Evolutionary conservation across 2,797 vertebrate species (phyloP).

Genomic region (Geotrypetes seraphini): DNA sequence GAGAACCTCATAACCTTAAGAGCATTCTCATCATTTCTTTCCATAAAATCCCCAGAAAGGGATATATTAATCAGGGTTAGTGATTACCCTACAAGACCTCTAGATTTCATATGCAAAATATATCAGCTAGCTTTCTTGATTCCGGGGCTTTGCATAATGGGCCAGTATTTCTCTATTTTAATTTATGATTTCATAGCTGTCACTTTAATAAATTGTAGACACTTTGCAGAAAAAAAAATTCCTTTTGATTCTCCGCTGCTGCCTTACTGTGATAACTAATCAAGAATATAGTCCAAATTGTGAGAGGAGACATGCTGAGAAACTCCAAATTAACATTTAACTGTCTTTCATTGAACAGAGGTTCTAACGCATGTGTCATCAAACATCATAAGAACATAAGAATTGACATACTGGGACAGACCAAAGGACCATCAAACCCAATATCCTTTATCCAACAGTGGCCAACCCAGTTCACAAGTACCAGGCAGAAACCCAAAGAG

Average conservation of each 20-base stretch:
- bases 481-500: too few relatives aligned
- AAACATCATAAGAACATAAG: too few relatives aligned
- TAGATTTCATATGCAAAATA: slow-evolving; percentile 3
- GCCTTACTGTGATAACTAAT: slow-evolving; percentile 25
- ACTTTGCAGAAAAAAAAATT: slow-evolving; percentile 29
- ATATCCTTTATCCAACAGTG: too few relatives aligned
- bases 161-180: slow-evolving; percentile 15
- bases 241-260: slow-evolving; percentile 18
- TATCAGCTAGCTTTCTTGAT: not conserved
- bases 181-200: slow-evolving; percentile 31
- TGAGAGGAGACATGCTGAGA: too few relatives aligned
- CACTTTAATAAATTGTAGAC: slow-evolving; percentile 28
- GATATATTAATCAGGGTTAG: slow-evolving; percentile 8
- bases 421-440: too few relatives aligned
- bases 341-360: too few relatives aligned
- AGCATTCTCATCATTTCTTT: not conserved
- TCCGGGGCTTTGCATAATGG: slow-evolving; percentile 20
- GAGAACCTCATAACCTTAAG: slow-evolving; percentile 14
- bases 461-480: too few relatives aligned
- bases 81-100: slow-evolving; percentile 9
- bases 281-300: slow-evolving; percentile 30
- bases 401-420: too few relatives aligned
- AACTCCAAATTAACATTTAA: too few relatives aligned
- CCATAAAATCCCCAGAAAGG: slow-evolving; percentile 12
- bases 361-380: too few relatives aligned